Percentiles rank a stretch among this genome's conserved stretches.
Conservation (phyloP, 1,140 invertebrate species). For the Sminthurides bifidus region DNA sequence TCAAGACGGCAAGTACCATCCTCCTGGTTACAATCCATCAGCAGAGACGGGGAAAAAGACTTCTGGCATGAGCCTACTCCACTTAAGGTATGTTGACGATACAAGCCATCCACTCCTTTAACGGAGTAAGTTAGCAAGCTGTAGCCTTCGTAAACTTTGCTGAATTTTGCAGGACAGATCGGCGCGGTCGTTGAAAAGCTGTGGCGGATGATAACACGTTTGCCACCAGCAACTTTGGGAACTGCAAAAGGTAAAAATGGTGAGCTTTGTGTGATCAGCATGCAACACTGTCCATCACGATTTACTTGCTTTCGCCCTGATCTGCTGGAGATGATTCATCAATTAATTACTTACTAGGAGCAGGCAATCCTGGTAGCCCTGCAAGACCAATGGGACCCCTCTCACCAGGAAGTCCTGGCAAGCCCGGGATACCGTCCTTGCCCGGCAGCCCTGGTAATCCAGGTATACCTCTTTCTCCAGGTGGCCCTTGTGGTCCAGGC, state of each 20-base stretch:
- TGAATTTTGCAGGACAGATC: background rate
- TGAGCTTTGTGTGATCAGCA: no score
- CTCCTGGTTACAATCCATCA: background rate
- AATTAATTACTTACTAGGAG: no score
- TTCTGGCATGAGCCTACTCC: background rate
- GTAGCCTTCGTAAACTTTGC: background rate
- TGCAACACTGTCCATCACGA: no score
- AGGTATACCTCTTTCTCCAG: conserved; percentile 30
- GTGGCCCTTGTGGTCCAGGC: conserved; percentile 29
- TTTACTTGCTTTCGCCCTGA: no score
- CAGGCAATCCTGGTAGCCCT: conserved; percentile 4
- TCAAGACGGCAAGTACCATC: background rate
- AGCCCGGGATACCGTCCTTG: conserved; percentile 31
- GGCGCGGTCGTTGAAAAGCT: background rate
- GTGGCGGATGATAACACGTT: background rate
- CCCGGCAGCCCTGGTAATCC: conserved; percentile 32
- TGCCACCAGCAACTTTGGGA: background rate
- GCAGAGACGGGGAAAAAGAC: background rate
- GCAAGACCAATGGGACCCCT: background rate
- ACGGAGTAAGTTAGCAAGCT: background rate
- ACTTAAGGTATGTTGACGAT: background rate
- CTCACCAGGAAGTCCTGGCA: conserved; percentile 32
- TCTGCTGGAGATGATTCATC: no score
- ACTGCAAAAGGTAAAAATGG: no score
- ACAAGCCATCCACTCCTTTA: background rate